Conservation (phyloP, 2,888 invertebrate species). For the Hypselothyrea guttata region DNA sequence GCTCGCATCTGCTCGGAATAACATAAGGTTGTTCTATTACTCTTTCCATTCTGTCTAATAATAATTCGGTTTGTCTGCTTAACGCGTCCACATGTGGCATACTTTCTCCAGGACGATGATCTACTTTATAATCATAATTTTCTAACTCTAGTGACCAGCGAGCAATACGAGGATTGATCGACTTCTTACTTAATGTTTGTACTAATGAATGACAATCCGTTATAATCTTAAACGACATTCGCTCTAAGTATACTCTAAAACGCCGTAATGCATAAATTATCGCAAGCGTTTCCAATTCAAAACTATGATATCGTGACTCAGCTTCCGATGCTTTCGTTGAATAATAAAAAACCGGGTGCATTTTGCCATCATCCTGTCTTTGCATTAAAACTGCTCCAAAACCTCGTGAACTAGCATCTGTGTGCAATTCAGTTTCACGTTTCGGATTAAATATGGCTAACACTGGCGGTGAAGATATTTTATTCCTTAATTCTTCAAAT, state of each 20-base stretch:
- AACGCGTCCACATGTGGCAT: too few species aligned
- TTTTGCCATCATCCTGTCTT: neutral
- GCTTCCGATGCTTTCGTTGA: neutral
- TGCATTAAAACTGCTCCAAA: neutral
- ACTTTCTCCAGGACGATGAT: too few species aligned
- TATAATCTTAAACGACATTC: neutral
- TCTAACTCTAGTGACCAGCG: too few species aligned
- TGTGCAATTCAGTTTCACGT: neutral
- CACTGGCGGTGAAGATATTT: too few species aligned
- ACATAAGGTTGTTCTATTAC: neutral
- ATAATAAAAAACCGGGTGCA: neutral
- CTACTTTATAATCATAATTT: too few species aligned
- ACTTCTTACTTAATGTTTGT: too few species aligned
- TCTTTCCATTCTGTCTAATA: neutral
- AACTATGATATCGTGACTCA: slow-evolving; percentile 3
- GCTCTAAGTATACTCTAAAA: slow-evolving; percentile 3
- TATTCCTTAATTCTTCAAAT: too few species aligned
- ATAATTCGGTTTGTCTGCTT: neutral
- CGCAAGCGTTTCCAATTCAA: slow-evolving; percentile 3
- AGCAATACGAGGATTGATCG: too few species aligned
- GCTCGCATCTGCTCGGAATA: neutral
- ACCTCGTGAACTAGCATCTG: neutral
- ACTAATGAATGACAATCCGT: neutral
- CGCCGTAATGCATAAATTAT: slow-evolving; percentile 3
- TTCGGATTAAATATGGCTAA: neutral